Evolutionary conservation across 2,113 vertebrate genomes (phyloP), one percentile per base, ranked within the genome.

Genomic region (Plestiodon gilberti): DNA sequence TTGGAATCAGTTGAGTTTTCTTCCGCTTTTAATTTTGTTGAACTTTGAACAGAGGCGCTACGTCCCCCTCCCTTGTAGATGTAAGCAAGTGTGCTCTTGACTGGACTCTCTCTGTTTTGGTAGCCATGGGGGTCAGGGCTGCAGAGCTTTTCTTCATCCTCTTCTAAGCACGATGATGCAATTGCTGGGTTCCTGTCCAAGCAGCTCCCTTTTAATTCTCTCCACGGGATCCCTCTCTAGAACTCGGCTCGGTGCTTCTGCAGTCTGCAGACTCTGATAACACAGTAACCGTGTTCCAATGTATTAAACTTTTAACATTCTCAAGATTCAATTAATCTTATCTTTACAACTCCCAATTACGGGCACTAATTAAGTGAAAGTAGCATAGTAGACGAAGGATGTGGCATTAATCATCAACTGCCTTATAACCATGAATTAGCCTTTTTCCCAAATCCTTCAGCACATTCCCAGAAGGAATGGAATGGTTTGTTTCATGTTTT

Each of bases 321-420:
- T 90, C 92, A 85, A 95, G 94, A 96, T 96, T 96, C 96, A 96
- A 97, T 97, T 96, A 96, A 96, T 97, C 96, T 97, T 96, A 97
- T 96, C 96, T 96, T 96, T 96, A 96, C 94, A 96, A 96, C 96
- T 97, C 95, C 96, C 96, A 97, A 96, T 96, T 96, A 96, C 93
- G 96, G 96, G 91, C 95, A 86, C 94, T 97, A 96, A 97, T 97
- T 96, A 97, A 96, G 96, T 94, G 96, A 93, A 94, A 90, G 95
- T 94, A 86, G 94, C 92, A 92, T 91, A 94, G 90, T 96, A 90
- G 94, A 81, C 90, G 43, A 83, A 91, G 93, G 93, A 91, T 94
- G 90, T 88, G 89, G 94, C 95, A 94, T 96, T 96, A 93, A 96
- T 96, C 96, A 94, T 84, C 78, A 3, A 73, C 91, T 85, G 94